Evolutionary conservation across 2,113 vertebrate species (phyloP), one percentile per base, ranked within the genome.

Genomic region (Ameiurus melas): DNA sequence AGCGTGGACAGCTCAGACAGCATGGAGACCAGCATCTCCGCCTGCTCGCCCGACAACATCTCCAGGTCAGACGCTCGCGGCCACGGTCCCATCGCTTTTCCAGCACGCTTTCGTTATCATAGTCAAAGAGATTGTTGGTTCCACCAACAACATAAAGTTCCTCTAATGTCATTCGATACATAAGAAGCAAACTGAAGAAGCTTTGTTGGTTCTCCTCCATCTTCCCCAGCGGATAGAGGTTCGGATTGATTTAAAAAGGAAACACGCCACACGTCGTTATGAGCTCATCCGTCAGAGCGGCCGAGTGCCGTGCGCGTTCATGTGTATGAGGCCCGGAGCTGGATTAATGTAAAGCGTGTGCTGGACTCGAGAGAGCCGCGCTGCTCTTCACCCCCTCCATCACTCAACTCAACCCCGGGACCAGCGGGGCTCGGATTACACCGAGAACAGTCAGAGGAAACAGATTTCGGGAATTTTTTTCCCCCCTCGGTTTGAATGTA

Each of bases 11-110:
- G 98, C 57, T 97, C 97, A 0, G 98, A 99, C 89, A 99, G 98
- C 70, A 97, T 99, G 94, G 98, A 99, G 79, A 99, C 98, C 43
- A 99, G 98, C 95, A 96, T 99, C 93, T 99, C 98, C 0, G 98
- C 98, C 0, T 99, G 97, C 82, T 99, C 98, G 16, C 98, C 98
- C 20, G 98, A 99, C 93, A 99, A 99, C 77, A 94, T 99, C 88
- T 99, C 98, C 91, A 98, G 98, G 98, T 98, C 90, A 90, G 89
- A 13, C 20, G 7, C 27, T 20, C n/a, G 0, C 66, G 0, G 36
- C 22, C 36, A 1, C 30, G 17, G 4, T 36, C 47, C 47, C 9
- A 10, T 0, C 47, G 47, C 47, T 51, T 51, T 51, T 10, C 10
- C 20, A 71, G 30, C 30, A 16, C 1, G n/a, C n/a, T 17, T 30